Percentiles rank a stretch among this genome's conserved stretches.
Conservation (phyloP, 2,888 invertebrate genomes). For the Drosophila prolongata region DNA sequence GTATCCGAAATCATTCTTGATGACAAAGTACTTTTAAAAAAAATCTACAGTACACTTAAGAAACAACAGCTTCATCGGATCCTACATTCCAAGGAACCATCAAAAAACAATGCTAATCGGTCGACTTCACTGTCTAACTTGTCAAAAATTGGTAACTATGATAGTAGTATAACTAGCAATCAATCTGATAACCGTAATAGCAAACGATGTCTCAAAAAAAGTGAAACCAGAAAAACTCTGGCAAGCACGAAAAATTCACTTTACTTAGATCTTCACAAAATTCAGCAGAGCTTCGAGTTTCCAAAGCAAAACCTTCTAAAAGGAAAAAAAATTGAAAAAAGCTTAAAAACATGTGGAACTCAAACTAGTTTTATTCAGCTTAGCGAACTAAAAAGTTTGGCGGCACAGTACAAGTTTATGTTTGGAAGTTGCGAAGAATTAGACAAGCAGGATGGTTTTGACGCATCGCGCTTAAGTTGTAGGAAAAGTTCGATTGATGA, state of each 20-base stretch:
- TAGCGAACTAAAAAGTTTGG: conserved; percentile 74
- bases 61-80: conserved; percentile 82
- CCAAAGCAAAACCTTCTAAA: not conserved
- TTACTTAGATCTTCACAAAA: not conserved
- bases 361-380: conserved; percentile 83
- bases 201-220: not conserved
- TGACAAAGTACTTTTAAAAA: conserved; percentile 89
- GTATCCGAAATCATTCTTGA: conserved; percentile 89
- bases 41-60: conserved; percentile 81
- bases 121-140: conserved; percentile 71
- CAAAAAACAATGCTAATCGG: conserved; percentile 52
- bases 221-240: conserved; percentile 6
- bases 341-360: conserved; percentile 59
- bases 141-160: conserved; percentile 52
- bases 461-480: conserved; percentile 73
- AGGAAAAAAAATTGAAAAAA: conserved; percentile 1
- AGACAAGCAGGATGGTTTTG: not conserved
- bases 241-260: not conserved
- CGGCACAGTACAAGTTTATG: conserved; percentile 74
- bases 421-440: conserved; percentile 54
- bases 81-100: conserved; percentile 72
- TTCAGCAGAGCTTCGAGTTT: not conserved
- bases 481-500: conserved; percentile 93
- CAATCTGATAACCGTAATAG: not conserved
- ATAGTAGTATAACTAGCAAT: conserved; percentile 9